Conservation (phyloP, 2,797 vertebrate genomes). For the Epinephelus malabaricus region DNA sequence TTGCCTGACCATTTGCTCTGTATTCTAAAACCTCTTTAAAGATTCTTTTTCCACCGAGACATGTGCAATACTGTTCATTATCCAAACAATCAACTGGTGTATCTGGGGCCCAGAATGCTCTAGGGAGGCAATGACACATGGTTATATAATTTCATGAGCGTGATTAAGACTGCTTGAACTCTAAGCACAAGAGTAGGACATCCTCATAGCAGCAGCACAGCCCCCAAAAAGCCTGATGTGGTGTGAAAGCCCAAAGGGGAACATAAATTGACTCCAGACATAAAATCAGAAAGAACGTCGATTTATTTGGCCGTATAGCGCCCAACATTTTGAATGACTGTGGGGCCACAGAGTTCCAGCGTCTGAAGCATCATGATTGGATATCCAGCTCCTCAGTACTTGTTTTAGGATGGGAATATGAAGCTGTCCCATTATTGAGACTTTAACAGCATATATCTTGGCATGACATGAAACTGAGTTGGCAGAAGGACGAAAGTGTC, state of each 20-base stretch:
- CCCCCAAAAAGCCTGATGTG: not conserved
- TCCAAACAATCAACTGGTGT: slow-evolving; percentile 46
- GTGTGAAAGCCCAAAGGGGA: slow-evolving; percentile 23
- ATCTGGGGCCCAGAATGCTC: slow-evolving; percentile 6
- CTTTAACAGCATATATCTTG: slow-evolving; percentile 55
- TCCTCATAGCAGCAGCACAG: slow-evolving; percentile 5
- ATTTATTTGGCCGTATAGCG: slow-evolving; percentile 10
- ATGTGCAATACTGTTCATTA: slow-evolving; percentile 42
- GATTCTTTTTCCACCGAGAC: slow-evolving; percentile 30
- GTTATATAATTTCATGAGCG: slow-evolving; percentile 32
- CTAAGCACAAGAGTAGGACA: slow-evolving; percentile 13
- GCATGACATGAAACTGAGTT: slow-evolving; percentile 30
- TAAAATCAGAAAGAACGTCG: not conserved
- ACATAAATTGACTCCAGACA: not conserved
- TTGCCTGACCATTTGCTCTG: slow-evolving; percentile 18
- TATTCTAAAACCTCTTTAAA: slow-evolving; percentile 47
- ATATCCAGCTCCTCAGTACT: slow-evolving; percentile 5
- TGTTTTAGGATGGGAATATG: slow-evolving; percentile 28
- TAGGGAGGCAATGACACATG: slow-evolving; percentile 30
- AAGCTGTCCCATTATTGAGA: slow-evolving; percentile 29
- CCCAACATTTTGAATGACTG: not conserved
- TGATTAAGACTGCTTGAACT: slow-evolving; percentile 36
- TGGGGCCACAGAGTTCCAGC: not conserved
- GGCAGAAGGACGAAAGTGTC: slow-evolving; percentile 36
- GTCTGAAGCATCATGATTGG: not conserved